Percentiles rank a stretch among this genome's conserved stretches.
phyloP scores from a whole-genome alignment of 1,140 invertebrate species.

The Venturia canescens region DNA sequence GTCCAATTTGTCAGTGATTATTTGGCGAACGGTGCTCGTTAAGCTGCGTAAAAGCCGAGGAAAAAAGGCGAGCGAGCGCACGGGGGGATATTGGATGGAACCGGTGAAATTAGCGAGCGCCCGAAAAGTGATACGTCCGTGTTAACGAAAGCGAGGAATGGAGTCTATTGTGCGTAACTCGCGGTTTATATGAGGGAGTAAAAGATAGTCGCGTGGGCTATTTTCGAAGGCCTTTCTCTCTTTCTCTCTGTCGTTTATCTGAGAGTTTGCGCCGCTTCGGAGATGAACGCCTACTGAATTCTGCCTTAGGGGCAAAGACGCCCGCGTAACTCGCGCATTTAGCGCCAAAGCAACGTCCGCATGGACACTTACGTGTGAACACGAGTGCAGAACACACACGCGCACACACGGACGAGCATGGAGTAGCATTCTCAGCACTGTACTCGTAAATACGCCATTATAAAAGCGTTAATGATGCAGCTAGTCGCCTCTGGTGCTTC shows the following conservation, averaged over 20 bases:
- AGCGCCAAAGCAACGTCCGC: not conserved
- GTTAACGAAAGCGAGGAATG: not conserved
- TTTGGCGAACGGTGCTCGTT: not conserved
- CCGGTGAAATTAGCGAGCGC: slow-evolving; percentile 6
- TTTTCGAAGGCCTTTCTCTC: slow-evolving; percentile 32
- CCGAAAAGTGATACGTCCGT: not conserved
- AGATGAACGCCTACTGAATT: not conserved
- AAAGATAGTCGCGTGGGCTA: slow-evolving; percentile 32
- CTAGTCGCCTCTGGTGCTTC: not conserved
- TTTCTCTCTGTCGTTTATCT: slow-evolving; percentile 6
- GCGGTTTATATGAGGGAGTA: not conserved
- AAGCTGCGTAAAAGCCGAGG: not conserved
- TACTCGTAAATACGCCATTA: slow-evolving; percentile 6
- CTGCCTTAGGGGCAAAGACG: not conserved
- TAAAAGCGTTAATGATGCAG: slow-evolving; percentile 4
- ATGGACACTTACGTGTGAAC: not conserved
- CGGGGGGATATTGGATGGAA: not conserved
- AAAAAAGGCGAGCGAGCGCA: not conserved
- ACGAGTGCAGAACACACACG: no score
- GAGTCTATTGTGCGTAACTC: slow-evolving; percentile 18
- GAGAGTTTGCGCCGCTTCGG: not conserved
- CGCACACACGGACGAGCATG: not conserved
- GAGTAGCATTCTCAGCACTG: not conserved
- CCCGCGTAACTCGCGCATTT: slow-evolving; percentile 7
- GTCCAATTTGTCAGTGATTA: not conserved